These are phyloP conservation scores for Coptodon rendalli DNA, from an alignment of 2,113 vertebrate genomes.

Conservation along the genomic window DNA sequence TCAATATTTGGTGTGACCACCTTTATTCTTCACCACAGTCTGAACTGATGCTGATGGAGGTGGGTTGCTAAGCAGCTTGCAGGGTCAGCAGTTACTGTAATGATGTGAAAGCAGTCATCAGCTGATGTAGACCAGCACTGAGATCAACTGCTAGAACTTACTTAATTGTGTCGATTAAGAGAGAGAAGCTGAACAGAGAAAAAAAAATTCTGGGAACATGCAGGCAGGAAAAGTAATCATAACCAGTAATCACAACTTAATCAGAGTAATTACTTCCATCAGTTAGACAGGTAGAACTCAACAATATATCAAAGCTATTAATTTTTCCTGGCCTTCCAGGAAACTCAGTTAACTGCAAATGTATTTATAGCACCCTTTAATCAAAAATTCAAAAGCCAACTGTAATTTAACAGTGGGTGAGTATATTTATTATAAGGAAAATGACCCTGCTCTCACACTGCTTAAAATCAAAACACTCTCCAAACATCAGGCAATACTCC, in stretches of 20 bases:
- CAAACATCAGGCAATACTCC: neutral
- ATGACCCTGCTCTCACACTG: neutral
- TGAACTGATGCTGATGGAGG: neutral
- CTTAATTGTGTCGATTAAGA: neutral
- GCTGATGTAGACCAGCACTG: neutral
- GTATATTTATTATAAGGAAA: neutral
- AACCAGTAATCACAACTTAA: neutral
- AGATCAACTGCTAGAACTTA: neutral
- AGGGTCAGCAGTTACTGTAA: neutral
- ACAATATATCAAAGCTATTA: neutral
- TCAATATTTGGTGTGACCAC: neutral
- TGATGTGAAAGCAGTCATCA: neutral
- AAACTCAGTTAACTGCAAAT: neutral
- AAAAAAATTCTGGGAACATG: neutral
- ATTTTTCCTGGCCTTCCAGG: neutral
- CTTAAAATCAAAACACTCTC: neutral
- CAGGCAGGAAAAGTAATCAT: neutral
- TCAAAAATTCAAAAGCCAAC: neutral
- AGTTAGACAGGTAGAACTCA: neutral
- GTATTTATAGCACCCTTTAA: neutral
- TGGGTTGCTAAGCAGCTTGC: neutral
- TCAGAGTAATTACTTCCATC: neutral
- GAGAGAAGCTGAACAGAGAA: neutral
- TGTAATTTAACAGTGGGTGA: neutral
- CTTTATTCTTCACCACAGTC: neutral